These are phyloP conservation scores for Nemotelus pantherinus DNA, from an alignment of 2,888 invertebrate genomes.

Conservation along the genomic window DNA sequence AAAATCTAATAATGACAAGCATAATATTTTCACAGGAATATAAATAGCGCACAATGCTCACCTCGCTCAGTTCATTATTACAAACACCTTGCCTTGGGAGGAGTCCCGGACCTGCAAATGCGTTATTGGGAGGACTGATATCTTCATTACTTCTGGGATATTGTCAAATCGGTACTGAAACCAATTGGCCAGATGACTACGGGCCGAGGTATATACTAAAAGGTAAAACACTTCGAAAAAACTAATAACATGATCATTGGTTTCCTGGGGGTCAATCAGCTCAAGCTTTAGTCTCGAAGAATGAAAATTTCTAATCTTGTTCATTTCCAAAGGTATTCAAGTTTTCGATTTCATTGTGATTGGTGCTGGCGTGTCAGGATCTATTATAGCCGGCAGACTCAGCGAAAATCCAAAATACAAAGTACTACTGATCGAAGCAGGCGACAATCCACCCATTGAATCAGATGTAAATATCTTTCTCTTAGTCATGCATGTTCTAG, in stretches of 20 bases:
- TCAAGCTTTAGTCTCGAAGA: too few relatives aligned
- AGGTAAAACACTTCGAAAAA: slow-evolving; percentile 3
- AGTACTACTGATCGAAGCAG: slow-evolving; percentile 72
- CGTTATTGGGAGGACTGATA: too few relatives aligned
- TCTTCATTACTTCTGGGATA: not conserved
- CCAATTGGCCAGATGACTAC: slow-evolving; percentile 35
- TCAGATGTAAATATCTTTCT: slow-evolving; percentile 53
- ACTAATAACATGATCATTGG: too few relatives aligned
- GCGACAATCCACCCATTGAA: slow-evolving; percentile 68
- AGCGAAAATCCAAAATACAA: slow-evolving; percentile 69
- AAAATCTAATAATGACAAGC: too few relatives aligned
- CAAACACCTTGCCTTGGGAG: too few relatives aligned
- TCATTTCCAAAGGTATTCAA: not conserved
- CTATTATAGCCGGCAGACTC: slow-evolving; percentile 72
- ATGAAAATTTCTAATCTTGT: too few relatives aligned
- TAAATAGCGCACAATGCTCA: too few relatives aligned
- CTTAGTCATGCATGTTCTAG: slow-evolving; percentile 54
- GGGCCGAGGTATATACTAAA: not conserved
- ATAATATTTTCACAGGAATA: too few relatives aligned
- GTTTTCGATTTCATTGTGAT: slow-evolving; percentile 53
- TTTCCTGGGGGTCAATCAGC: too few relatives aligned
- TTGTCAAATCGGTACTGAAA: not conserved
- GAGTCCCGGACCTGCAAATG: too few relatives aligned
- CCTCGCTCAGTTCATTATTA: too few relatives aligned
- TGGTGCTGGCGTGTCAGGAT: slow-evolving; percentile 63